These are phyloP conservation scores for Hystrix brachyura DNA, from an alignment of 2,113 vertebrate species.

Conservation along the genomic window DNA sequence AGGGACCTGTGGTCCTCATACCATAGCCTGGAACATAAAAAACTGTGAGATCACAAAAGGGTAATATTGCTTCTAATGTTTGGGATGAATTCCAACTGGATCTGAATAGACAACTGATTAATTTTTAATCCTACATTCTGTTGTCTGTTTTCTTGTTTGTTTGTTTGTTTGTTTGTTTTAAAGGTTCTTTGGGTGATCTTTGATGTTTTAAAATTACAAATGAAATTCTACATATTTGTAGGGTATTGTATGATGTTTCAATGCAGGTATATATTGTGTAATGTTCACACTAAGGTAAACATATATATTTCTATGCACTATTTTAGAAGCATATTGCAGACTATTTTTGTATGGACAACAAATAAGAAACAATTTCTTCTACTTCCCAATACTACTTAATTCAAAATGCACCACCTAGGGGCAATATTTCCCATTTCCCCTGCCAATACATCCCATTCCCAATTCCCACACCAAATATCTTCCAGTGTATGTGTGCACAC, in stretches of 20 bases:
- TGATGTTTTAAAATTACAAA: neutral
- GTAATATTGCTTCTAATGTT: neutral
- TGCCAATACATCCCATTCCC: neutral
- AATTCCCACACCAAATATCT: neutral
- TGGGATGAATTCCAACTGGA: neutral
- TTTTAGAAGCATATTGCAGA: neutral
- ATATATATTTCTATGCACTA: neutral
- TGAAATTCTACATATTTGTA: neutral
- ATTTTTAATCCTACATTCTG: neutral
- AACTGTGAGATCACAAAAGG: neutral
- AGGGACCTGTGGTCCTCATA: neutral
- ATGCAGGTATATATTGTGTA: no score
- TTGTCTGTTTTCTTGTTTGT: neutral
- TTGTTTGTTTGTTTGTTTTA: neutral
- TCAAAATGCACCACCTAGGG: neutral
- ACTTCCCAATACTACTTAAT: neutral
- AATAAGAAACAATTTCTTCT: conserved; percentile 24
- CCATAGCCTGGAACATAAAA: neutral
- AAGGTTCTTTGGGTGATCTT: neutral
- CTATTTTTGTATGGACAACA: neutral
- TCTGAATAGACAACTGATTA: conserved; percentile 3
- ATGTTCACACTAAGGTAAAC: neutral
- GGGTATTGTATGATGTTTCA: neutral
- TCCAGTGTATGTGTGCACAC: neutral
- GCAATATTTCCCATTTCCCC: neutral